A percentile compares a stretch with the other conserved stretches of the same genome.
phyloP scores from a whole-genome alignment of 2,888 invertebrate genomes.

The Clunio marinus region DNA sequence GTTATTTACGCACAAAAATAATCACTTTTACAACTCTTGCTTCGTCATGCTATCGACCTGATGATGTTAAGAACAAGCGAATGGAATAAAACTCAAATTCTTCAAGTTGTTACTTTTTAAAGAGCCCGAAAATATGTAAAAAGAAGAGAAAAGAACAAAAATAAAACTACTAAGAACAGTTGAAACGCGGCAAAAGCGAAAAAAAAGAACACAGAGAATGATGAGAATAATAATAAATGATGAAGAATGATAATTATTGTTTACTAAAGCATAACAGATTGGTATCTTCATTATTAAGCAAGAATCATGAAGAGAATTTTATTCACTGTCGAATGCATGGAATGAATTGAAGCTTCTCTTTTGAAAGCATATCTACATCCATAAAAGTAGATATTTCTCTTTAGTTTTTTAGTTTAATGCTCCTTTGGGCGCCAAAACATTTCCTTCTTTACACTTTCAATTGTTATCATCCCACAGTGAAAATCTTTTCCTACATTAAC shows the following conservation, averaged over 20 bases:
- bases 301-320: background rate
- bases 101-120: slow-evolving; percentile 1
- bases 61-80: no score
- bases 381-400: no score
- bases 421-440: background rate
- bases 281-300: slow-evolving; percentile 15
- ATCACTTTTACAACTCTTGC: slow-evolving; percentile 8
- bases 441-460: background rate
- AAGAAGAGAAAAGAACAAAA: background rate
- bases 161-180: background rate
- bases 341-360: no score
- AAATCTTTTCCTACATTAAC: no score
- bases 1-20: slow-evolving; percentile 14
- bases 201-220: background rate
- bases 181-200: background rate
- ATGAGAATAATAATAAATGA: slow-evolving; percentile 8
- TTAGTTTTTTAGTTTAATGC: no score
- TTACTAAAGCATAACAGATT: slow-evolving; percentile 35
- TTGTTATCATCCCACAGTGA: no score
- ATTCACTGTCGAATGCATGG: no score
- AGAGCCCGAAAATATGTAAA: background rate
- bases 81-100: background rate
- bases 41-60: slow-evolving; percentile 1
- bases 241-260: slow-evolving; percentile 33
- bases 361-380: no score